Evolutionary conservation across 2,113 vertebrate species (phyloP), one percentile per base, ranked within the genome.

Genomic region (Motacilla alba): DNA sequence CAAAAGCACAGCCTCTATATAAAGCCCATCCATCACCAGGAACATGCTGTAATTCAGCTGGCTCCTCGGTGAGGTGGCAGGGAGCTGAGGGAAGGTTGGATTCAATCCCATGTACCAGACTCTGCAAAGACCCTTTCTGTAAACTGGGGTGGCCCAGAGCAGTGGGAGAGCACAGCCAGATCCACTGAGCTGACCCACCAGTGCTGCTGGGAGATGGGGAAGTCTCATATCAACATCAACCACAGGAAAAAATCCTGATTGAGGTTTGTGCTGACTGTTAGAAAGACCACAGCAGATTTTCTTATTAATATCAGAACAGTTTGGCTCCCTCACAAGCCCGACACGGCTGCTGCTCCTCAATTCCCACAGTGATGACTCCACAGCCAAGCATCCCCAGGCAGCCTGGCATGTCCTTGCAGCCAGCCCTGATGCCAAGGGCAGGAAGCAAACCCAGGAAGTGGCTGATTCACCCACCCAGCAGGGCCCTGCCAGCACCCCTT

Each of bases 1-100:
- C 26, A 46, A 41, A 89, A 92, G 52, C 9, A 2, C 66, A 47
- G 67, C 30, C 67, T 87, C 88, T 76, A 35, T 44, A 77, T 62
- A 88, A 89, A 94, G 90, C 47, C 77, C 90, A 96, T 96, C 83
- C 90, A 94, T 95, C 95, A 93, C 15, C 27, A 66, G 58, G 72
- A 89, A 84, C 60, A 75, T 21, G 52, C 60, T 83, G 52, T 77
- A 86, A 85, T n/a, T 86, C 93, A 83, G 76, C 90, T 44, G 86
- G 72, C 86, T 91, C 24, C 59, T 86, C 0, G 0, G 13, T 20
- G 27, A 81, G 76, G 64, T 58, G 68, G 79, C 85, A 43, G 80
- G 82, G 92, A 96, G 92, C 85, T 33, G 31, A 74, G 82, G 68
- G 79, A 70, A 81, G 79, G 55, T 89, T 27, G 68, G 80, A 90